Evolutionary conservation across 2,113 vertebrate genomes (phyloP), one percentile per base, ranked within the genome.

Genomic region (Chlamydotis undulata): DNA sequence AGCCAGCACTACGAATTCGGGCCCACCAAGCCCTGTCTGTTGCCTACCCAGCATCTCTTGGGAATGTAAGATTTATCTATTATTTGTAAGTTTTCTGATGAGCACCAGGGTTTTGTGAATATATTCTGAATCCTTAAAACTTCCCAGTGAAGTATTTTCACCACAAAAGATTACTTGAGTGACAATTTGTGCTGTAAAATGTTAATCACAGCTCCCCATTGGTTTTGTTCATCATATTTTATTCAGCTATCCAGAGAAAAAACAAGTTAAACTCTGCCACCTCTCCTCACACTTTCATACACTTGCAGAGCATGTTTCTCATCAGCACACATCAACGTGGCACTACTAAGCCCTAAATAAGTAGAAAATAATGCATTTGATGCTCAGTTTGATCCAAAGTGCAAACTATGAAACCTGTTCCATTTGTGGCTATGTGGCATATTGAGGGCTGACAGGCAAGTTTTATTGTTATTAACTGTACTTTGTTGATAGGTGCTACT

Each of bases 351-450:
- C 61, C 85, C 74, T 71, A 93, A 95, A 52, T 78, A 87, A 91
- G 63, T 77, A 75, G 82, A 89, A 94, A 87, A 87, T 78, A 89
- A 95, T 71, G 37, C 70, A 94, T 93, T 93, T 94, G 93, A 95
- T 94, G 70, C 74, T 93, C 13, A 0, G 52, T 90, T 93, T 93
- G 63, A 80, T 93, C 83, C 43, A 6, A 90, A 94, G 19, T 52
- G n/a, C 59, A 79, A 61, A 94, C 90, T 68, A 87, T 31, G 56
- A 80, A 96, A 83, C 63, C 24, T 47, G 67, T 45, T 85, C 45
- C 31, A 8, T 92, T 90, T 83, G 82, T 88, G 76, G 67, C 85
- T 85, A 19, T 26, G 35, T 92, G 67, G 83, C 74, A 80, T 86
- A 89, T 3, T 80, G 55, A 95, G 63, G 53, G 53, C 70, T 33